Conservation (phyloP, 2,113 vertebrate species). For the Phasianus colchicus region DNA sequence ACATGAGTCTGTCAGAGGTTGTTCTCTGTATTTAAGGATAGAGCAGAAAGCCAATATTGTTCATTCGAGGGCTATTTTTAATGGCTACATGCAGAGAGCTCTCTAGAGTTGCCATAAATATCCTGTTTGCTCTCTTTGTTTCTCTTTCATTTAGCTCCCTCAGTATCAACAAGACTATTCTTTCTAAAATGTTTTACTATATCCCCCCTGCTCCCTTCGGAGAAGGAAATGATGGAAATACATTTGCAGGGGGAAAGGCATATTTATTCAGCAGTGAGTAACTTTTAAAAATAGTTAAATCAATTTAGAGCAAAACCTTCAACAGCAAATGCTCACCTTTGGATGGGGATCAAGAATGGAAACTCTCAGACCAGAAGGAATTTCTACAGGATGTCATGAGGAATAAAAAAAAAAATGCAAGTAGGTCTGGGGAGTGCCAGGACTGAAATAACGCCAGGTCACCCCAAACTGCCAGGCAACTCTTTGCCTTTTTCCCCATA, state of each 20-base stretch:
- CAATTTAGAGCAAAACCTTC: constrained; percentile 44
- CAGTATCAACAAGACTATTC: constrained; percentile 37
- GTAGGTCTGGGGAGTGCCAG: constrained; percentile 11
- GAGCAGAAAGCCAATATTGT: constrained; percentile 55
- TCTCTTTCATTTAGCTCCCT: constrained; percentile 53
- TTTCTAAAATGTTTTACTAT: constrained; percentile 21
- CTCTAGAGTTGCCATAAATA: constrained; percentile 60
- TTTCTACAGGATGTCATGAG: constrained; percentile 36
- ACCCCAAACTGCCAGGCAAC: neutral
- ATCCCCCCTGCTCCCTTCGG: neutral
- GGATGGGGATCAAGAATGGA: constrained; percentile 60
- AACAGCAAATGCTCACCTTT: constrained; percentile 16
- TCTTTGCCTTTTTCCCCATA: neutral
- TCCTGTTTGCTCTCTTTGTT: constrained; percentile 62
- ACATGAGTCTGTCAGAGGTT: neutral
- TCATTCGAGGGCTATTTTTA: constrained; percentile 50
- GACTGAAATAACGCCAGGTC: neutral
- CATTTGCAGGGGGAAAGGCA: constrained; percentile 9
- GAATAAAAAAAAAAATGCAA: constrained; percentile 6
- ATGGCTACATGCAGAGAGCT: constrained; percentile 8
- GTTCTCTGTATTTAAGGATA: neutral
- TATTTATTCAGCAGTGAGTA: constrained; percentile 45
- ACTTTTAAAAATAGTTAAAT: constrained; percentile 66
- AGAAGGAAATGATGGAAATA: constrained; percentile 8
- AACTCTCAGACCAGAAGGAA: constrained; percentile 70